Evolutionary conservation across 2,113 vertebrate species (phyloP).

Genomic region (Pseudopipra pipra): DNA sequence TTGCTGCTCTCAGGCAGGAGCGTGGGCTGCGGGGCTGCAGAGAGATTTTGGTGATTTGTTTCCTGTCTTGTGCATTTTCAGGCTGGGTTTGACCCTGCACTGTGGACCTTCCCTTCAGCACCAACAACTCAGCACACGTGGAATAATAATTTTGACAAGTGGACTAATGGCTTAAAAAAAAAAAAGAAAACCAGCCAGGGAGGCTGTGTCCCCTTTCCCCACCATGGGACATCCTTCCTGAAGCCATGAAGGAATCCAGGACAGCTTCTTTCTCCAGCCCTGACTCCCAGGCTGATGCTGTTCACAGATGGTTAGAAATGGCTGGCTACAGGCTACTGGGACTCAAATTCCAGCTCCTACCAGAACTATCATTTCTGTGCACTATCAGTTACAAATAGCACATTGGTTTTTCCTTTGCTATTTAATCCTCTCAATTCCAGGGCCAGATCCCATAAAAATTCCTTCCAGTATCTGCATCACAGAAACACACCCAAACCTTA

Average conservation of each 20-base stretch:
- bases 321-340: neutral
- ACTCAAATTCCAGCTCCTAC: slow-evolving; percentile 42
- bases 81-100: neutral
- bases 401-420: slow-evolving; percentile 40
- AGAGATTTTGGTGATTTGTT: neutral
- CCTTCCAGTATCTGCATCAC: slow-evolving; percentile 64
- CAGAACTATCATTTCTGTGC: slow-evolving; percentile 20
- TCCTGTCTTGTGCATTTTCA: neutral
- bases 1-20: neutral
- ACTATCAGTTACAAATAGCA: slow-evolving; percentile 31
- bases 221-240: neutral
- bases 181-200: neutral
- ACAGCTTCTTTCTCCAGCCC: neutral
- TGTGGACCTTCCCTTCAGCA: neutral
- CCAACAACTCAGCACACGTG: neutral
- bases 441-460: slow-evolving; percentile 70
- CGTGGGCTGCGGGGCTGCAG: neutral
- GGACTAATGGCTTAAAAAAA: neutral
- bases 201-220: neutral
- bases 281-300: neutral
- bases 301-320: neutral
- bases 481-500: slow-evolving; percentile 58
- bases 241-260: neutral
- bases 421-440: slow-evolving; percentile 49
- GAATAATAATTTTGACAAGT: neutral